Conservation (phyloP, 2,113 vertebrate genomes). For the Pelmatolapia mariae region DNA sequence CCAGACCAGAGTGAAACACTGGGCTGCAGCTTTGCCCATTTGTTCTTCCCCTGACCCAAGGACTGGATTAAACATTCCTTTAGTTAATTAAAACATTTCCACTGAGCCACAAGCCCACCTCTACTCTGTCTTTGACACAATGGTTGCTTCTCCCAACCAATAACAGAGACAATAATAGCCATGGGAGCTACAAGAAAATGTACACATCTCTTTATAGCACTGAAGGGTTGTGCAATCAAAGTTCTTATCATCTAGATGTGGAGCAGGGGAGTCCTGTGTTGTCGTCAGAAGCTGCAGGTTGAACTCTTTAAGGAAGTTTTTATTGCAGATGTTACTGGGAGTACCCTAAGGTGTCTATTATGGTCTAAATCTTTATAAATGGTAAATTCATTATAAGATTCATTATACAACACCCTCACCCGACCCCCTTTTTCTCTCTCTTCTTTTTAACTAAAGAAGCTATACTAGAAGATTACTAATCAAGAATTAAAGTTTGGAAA, state of each 20-base stretch:
- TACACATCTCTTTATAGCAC: slow-evolving; percentile 8
- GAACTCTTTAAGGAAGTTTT: slow-evolving; percentile 4
- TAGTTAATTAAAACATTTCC: slow-evolving; percentile 58
- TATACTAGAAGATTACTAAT: not conserved
- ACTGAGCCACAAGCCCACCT: slow-evolving; percentile 2
- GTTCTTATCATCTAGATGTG: slow-evolving; percentile 16
- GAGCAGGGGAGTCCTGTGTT: slow-evolving; percentile 1
- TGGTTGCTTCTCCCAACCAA: slow-evolving; percentile 26
- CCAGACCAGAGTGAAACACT: not conserved
- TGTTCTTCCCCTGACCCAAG: slow-evolving; percentile 22
- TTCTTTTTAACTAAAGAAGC: not conserved
- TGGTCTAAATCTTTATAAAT: not conserved
- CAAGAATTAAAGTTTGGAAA: not conserved
- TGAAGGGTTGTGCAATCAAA: slow-evolving; percentile 21
- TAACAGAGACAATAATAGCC: slow-evolving; percentile 23
- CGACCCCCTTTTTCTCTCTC: not conserved
- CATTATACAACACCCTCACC: not conserved
- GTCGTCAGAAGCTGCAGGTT: slow-evolving; percentile 3
- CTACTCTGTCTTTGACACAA: slow-evolving; percentile 10
- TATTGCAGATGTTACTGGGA: not conserved
- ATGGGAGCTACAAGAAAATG: slow-evolving; percentile 14
- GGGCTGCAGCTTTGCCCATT: slow-evolving; percentile 6
- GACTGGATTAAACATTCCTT: slow-evolving; percentile 46
- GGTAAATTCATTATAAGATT: no score
- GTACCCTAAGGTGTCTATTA: not conserved